These are phyloP conservation scores for Pteria penguin DNA, from an alignment of 2,888 invertebrate genomes.

Conservation along the genomic window DNA sequence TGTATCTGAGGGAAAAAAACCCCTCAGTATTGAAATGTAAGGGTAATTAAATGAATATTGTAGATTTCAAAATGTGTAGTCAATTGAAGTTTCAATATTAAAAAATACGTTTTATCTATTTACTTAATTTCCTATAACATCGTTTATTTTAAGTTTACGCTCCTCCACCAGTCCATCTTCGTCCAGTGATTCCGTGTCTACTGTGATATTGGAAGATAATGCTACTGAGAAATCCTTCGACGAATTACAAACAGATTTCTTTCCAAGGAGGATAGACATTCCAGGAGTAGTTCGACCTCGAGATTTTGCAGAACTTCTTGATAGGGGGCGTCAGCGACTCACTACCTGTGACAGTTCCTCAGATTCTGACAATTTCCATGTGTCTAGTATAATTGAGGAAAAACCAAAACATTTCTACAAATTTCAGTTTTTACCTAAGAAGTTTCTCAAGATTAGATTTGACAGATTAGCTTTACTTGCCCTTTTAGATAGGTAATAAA, in stretches of 20 bases:
- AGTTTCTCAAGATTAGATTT: slow-evolving; percentile 90
- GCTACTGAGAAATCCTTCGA: slow-evolving; percentile 56
- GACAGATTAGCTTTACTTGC: slow-evolving; percentile 95
- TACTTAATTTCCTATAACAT: too few relatives aligned
- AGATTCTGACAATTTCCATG: slow-evolving; percentile 68
- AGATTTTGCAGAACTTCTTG: slow-evolving; percentile 5
- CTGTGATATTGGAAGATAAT: slow-evolving; percentile 79
- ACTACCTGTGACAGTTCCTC: slow-evolving; percentile 52
- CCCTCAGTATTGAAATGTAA: too few relatives aligned
- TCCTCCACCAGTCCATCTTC: too few relatives aligned
- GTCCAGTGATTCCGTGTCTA: slow-evolving; percentile 79
- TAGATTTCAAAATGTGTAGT: too few relatives aligned
- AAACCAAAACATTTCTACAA: slow-evolving; percentile 86
- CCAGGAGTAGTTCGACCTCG: slow-evolving; percentile 39
- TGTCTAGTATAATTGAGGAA: slow-evolving; percentile 66
- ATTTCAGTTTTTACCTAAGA: slow-evolving; percentile 85
- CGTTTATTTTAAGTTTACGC: too few relatives aligned
- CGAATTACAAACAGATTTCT: slow-evolving; percentile 22
- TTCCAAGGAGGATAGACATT: slow-evolving; percentile 45
- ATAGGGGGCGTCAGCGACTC: neutral
- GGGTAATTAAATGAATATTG: too few relatives aligned
- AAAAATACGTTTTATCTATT: too few relatives aligned
- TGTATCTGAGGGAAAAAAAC: too few relatives aligned
- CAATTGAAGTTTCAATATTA: too few relatives aligned
- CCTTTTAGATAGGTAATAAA: slow-evolving; percentile 88